Evolutionary conservation across 2,888 invertebrate genomes (phyloP).

Genomic region (Euclidia mi): DNA sequence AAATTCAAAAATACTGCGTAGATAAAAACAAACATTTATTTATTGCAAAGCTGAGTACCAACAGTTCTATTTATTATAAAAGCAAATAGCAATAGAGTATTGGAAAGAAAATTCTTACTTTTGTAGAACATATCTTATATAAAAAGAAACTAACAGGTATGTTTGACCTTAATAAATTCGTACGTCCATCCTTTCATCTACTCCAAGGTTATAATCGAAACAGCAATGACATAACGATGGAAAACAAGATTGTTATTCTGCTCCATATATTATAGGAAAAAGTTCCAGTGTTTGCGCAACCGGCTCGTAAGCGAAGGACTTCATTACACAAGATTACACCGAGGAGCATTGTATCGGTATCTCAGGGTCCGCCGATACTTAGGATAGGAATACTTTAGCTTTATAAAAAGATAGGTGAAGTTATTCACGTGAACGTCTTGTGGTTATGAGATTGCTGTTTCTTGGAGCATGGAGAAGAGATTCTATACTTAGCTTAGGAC

Average conservation of each 20-base stretch:
- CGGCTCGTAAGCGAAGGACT: constrained; percentile 12
- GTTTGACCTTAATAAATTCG: not conserved
- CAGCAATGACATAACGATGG: not conserved
- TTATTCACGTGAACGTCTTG: not conserved
- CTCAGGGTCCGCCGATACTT: constrained; percentile 7
- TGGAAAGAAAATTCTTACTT: no score
- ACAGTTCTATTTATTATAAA: no score
- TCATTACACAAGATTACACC: constrained; percentile 27
- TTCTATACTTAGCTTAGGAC: no score
- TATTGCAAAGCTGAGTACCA: no score
- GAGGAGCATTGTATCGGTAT: constrained; percentile 12
- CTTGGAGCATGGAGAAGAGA: not conserved
- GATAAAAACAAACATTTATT: no score
- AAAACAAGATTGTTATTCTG: constrained; percentile 13
- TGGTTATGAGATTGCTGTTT: not conserved
- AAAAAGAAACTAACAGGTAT: no score
- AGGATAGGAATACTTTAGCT: constrained; percentile 21
- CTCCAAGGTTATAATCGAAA: not conserved
- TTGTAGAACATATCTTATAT: no score
- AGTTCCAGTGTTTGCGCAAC: constrained; percentile 7
- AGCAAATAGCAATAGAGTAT: no score
- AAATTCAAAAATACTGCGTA: no score
- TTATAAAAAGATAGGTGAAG: constrained; percentile 5
- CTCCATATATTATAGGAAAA: constrained; percentile 1
- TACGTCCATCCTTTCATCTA: not conserved